A percentile compares a stretch with the other conserved stretches of the same genome.
These are phyloP conservation scores for Platysternon megacephalum DNA, from an alignment of 2,113 vertebrate genomes.

Conservation along the genomic window DNA sequence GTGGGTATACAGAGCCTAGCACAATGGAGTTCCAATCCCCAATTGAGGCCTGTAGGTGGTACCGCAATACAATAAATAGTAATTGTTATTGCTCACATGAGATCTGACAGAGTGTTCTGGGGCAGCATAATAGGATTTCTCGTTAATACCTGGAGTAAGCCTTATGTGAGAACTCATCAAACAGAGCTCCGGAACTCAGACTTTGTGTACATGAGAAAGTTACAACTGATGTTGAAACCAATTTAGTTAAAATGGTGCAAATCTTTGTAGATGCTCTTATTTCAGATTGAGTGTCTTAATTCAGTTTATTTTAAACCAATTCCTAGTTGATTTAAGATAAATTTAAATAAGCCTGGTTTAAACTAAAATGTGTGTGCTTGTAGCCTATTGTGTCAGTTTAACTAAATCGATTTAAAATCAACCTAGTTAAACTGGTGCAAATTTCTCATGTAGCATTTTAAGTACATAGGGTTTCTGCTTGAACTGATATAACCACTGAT, in stretches of 20 bases:
- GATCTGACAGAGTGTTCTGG: background rate
- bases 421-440: background rate
- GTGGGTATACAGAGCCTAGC: background rate
- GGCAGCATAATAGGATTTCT: background rate
- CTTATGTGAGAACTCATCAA: background rate
- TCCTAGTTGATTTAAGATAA: background rate
- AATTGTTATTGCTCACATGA: background rate
- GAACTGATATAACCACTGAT: background rate
- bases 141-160: background rate
- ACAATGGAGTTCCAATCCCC: background rate
- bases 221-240: background rate
- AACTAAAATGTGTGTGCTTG: background rate
- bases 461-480: background rate
- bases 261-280: accelerated
- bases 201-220: background rate
- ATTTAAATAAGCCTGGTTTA: background rate
- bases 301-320: background rate
- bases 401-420: background rate
- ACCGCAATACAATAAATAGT: background rate
- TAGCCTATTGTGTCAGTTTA: background rate
- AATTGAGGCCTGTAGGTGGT: background rate
- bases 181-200: background rate
- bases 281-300: background rate
- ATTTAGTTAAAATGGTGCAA: background rate
- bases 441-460: background rate